Evolutionary conservation across 1,140 invertebrate species (phyloP).

Genomic region (Helicoverpa zea): DNA sequence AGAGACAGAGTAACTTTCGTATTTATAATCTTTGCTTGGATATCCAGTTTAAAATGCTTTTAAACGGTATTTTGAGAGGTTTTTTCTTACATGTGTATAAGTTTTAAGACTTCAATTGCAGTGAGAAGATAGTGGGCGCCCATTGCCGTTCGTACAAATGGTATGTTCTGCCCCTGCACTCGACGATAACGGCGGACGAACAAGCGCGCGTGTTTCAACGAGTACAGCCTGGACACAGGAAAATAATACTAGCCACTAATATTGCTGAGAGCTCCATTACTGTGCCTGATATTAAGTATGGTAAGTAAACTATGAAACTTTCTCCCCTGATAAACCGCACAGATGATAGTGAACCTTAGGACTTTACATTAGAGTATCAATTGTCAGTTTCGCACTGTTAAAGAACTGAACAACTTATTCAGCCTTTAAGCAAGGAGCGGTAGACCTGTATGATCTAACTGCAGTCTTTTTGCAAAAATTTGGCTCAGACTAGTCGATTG

Average conservation of each 20-base stretch:
- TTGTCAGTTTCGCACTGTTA: too few species aligned
- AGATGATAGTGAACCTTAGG: too few species aligned
- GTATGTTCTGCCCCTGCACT: slow-evolving; percentile 83
- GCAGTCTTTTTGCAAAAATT: too few species aligned
- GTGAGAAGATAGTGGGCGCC: slow-evolving; percentile 60
- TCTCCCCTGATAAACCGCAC: too few species aligned
- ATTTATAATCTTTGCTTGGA: too few species aligned
- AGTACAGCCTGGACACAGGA: slow-evolving; percentile 88
- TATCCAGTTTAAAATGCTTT: too few species aligned
- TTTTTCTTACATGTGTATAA: neutral
- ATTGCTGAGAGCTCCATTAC: slow-evolving; percentile 99
- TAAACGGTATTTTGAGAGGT: neutral
- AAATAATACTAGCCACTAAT: slow-evolving; percentile 98
- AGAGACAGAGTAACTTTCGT: too few species aligned
- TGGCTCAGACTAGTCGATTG: neutral
- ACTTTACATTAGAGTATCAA: too few species aligned
- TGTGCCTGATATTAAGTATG: slow-evolving; percentile 96
- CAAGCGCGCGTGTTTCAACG: slow-evolving; percentile 91
- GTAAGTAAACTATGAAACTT: slow-evolving; percentile 70
- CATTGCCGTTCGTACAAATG: slow-evolving; percentile 71
- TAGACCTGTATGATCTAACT: too few species aligned
- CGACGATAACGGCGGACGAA: slow-evolving; percentile 98
- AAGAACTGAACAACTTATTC: too few species aligned
- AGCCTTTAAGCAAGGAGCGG: too few species aligned
- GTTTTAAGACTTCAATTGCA: slow-evolving; percentile 48